Percentiles rank a stretch among this genome's conserved stretches.
Conservation (phyloP, 2,113 vertebrate species). For the Telmatochromis sp. region DNA sequence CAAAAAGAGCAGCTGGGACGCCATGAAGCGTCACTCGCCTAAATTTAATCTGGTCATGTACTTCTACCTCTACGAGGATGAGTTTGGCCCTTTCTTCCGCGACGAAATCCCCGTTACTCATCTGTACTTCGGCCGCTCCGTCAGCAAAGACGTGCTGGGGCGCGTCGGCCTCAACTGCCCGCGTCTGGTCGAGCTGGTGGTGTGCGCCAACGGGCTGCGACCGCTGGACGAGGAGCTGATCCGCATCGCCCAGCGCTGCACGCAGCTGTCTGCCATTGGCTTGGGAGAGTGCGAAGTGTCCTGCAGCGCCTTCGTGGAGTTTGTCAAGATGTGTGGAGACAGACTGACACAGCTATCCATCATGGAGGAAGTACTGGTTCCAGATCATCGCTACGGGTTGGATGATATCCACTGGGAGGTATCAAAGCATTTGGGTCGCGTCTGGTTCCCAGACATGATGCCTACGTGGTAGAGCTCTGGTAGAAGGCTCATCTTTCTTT, state of each 20-base stretch:
- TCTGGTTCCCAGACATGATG: constrained; percentile 99
- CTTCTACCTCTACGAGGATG: constrained; percentile 95
- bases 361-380: constrained; percentile 96
- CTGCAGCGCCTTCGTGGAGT: constrained; percentile 96
- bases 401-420: constrained; percentile 98
- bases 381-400: constrained; percentile 88
- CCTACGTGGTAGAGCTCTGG: constrained; percentile 84
- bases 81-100: constrained; percentile 91
- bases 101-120: constrained; percentile 90
- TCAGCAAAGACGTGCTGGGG: constrained; percentile 96
- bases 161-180: constrained; percentile 90
- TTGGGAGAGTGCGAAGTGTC: constrained; percentile 95
- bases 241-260: constrained; percentile 88
- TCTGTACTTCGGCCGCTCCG: constrained; percentile 90
- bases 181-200: constrained; percentile 89
- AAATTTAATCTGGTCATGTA: constrained; percentile 98
- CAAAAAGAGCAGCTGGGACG: constrained; percentile 97
- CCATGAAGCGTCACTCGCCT: constrained; percentile 91
- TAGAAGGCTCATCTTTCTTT: background rate
- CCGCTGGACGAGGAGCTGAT: constrained; percentile 95
- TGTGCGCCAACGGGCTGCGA: constrained; percentile 90
- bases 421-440: constrained; percentile 91
- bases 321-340: constrained; percentile 93
- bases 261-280: constrained; percentile 88
- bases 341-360: constrained; percentile 92